Evolutionary conservation across 2,797 vertebrate genomes (phyloP).

Genomic region (Potorous gilbertii): DNA sequence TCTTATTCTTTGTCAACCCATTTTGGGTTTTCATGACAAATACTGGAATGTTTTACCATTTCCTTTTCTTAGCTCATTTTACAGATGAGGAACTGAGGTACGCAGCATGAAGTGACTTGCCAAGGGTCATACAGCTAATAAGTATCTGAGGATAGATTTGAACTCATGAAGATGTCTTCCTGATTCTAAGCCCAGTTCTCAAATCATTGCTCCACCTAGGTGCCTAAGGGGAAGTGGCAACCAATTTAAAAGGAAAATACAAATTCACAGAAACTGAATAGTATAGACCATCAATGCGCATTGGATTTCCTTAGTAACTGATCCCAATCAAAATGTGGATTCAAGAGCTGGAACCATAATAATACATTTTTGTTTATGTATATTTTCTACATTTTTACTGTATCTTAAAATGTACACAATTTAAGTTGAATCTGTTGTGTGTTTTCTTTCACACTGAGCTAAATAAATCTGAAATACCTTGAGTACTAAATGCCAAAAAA

Average conservation of each 20-base stretch:
- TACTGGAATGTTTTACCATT: not conserved
- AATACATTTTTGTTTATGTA: slow-evolving; percentile 58
- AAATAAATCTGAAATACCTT: slow-evolving; percentile 62
- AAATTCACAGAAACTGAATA: not conserved
- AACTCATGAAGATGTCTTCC: not conserved
- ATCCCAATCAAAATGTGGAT: slow-evolving; percentile 22
- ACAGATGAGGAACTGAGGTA: not conserved
- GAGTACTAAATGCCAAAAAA: slow-evolving; percentile 61
- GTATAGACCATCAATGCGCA: not conserved
- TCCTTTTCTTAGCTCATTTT: not conserved
- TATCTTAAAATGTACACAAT: slow-evolving; percentile 60
- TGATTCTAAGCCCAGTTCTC: not conserved
- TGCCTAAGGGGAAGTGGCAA: not conserved
- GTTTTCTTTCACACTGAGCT: slow-evolving; percentile 58
- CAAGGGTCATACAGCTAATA: not conserved
- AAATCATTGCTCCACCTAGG: not conserved
- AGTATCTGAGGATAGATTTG: not conserved
- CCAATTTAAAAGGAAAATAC: not conserved
- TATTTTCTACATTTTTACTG: slow-evolving; percentile 48
- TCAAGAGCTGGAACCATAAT: slow-evolving; percentile 26
- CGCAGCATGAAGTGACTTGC: not conserved
- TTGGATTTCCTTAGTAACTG: not conserved
- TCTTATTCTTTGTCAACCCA: not conserved
- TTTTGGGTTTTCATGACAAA: not conserved
- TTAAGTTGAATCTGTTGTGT: slow-evolving; percentile 63